These are phyloP conservation scores for Rhaphigaster nebulosa DNA, from an alignment of 2,888 invertebrate species.

Conservation along the genomic window DNA sequence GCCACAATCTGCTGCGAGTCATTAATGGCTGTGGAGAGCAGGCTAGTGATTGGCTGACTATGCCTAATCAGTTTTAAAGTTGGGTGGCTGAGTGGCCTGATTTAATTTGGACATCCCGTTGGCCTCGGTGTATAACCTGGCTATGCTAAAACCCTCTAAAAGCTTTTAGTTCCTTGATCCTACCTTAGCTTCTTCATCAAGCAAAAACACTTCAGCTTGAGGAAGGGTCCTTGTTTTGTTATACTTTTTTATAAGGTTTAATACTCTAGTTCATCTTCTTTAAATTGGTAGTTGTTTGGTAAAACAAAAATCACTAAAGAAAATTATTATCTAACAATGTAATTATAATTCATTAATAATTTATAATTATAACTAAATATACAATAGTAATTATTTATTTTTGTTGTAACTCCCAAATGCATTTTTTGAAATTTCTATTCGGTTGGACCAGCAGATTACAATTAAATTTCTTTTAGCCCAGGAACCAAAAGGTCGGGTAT, in stretches of 20 bases:
- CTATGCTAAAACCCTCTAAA: neutral
- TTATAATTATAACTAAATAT: too few species aligned
- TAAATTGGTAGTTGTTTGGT: neutral
- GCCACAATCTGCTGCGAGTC: too few species aligned
- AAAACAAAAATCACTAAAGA: neutral
- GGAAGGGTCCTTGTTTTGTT: neutral
- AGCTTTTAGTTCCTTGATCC: slow-evolving; percentile 18
- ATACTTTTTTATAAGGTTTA: neutral
- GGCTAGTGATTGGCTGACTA: neutral
- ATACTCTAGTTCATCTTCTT: neutral
- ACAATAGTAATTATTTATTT: too few species aligned
- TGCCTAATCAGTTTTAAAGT: neutral
- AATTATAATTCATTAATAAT: too few species aligned
- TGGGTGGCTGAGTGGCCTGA: neutral
- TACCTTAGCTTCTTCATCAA: neutral
- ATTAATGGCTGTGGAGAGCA: neutral
- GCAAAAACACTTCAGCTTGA: neutral
- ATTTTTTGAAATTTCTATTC: too few species aligned
- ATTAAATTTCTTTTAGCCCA: too few species aligned
- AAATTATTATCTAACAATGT: too few species aligned
- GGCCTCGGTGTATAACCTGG: neutral
- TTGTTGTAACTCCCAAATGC: too few species aligned
- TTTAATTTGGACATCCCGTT: slow-evolving; percentile 29
- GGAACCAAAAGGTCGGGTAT: too few species aligned
- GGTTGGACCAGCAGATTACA: too few species aligned